These are phyloP conservation scores for Alloplasta piceator DNA, from an alignment of 2,888 invertebrate species.

Conservation along the genomic window DNA sequence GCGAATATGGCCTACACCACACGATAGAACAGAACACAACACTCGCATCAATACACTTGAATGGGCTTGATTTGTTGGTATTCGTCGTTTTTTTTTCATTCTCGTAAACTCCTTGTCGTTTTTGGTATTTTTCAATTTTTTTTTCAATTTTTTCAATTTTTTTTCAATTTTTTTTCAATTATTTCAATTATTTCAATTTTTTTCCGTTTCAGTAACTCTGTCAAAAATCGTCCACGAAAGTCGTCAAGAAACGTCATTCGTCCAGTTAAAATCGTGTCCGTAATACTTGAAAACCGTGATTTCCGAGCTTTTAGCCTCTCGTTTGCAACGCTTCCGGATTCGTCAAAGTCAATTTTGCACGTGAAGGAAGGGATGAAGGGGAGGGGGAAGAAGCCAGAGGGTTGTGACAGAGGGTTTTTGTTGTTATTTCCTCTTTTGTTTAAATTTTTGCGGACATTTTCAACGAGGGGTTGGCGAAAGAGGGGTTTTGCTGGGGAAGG, in stretches of 20 bases:
- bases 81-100: slow-evolving; percentile 41
- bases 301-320: slow-evolving; percentile 55
- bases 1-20: slow-evolving; percentile 98
- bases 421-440: no score
- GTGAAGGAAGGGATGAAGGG: neutral
- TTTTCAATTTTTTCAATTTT: slow-evolving; percentile 31
- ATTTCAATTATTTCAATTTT: slow-evolving; percentile 41
- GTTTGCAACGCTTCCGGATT: slow-evolving; percentile 27
- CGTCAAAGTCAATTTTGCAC: slow-evolving; percentile 59
- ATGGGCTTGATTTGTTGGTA: slow-evolving; percentile 71
- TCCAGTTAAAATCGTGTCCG: neutral
- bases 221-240: slow-evolving; percentile 37
- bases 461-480: slow-evolving; percentile 53
- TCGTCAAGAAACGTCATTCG: neutral
- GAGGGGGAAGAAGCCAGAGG: slow-evolving; percentile 52
- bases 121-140: slow-evolving; percentile 32
- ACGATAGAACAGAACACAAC: slow-evolving; percentile 83
- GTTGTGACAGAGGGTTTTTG: slow-evolving; percentile 64
- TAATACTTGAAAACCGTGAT: neutral
- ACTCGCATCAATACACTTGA: slow-evolving; percentile 83
- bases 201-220: slow-evolving; percentile 5
- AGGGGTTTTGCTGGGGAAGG: slow-evolving; percentile 37
- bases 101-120: slow-evolving; percentile 39
- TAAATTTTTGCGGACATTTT: slow-evolving; percentile 46
- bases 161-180: slow-evolving; percentile 36